A percentile compares a stretch with the other conserved stretches of the same genome.
Conservation (phyloP, 2,888 invertebrate species). For the Rhorus exstirpatorius region DNA sequence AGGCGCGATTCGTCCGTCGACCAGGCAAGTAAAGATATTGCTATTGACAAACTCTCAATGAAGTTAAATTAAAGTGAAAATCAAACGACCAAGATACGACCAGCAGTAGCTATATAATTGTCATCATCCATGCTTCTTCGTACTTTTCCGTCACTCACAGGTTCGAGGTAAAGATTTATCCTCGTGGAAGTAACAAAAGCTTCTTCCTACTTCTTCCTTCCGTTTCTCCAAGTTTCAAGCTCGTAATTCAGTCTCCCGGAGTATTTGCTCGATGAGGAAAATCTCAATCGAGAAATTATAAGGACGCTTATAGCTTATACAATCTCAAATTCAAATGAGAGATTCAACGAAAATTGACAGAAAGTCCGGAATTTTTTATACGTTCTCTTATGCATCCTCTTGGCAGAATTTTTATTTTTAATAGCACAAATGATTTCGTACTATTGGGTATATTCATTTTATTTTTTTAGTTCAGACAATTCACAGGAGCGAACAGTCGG, state of each 20-base stretch:
- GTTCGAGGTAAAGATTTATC: slow-evolving; percentile 62
- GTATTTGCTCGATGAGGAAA: slow-evolving; percentile 19
- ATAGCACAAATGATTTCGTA: no score
- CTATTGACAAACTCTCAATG: slow-evolving; percentile 82
- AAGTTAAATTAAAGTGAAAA: slow-evolving; percentile 82
- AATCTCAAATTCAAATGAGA: neutral
- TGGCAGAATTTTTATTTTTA: no score
- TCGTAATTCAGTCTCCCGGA: neutral
- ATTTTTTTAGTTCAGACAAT: no score
- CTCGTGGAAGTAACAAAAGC: slow-evolving; percentile 66
- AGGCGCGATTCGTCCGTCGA: slow-evolving; percentile 73
- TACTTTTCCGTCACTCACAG: slow-evolving; percentile 29
- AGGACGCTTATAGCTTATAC: neutral
- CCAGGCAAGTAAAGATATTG: slow-evolving; percentile 82
- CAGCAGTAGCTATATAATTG: slow-evolving; percentile 9
- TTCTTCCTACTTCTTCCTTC: slow-evolving; percentile 36
- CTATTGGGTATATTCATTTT: no score
- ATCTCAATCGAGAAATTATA: slow-evolving; percentile 6
- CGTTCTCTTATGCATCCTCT: neutral
- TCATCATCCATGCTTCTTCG: neutral
- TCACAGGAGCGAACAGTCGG: no score
- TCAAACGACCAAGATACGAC: slow-evolving; percentile 72
- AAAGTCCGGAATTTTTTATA: neutral
- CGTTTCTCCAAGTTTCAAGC: slow-evolving; percentile 17
- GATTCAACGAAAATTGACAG: neutral